Evolutionary conservation across 1,140 invertebrate genomes (phyloP), one percentile per base, ranked within the genome.

Genomic region (Meteorus sp.): DNA sequence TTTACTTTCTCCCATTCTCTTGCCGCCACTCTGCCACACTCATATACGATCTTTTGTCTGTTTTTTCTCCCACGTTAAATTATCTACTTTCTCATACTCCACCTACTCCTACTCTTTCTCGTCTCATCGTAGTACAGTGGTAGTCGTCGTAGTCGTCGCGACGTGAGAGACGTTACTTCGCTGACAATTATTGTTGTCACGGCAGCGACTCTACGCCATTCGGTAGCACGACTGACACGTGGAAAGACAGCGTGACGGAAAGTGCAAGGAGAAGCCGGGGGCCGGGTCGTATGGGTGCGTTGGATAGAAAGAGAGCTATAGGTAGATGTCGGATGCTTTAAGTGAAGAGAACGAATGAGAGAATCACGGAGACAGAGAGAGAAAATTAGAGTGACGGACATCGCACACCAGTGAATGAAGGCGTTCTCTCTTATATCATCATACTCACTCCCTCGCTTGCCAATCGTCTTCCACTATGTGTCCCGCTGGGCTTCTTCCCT

Each of bases 161-260:
- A 67, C 65, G 64, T 61, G 56, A 64, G 69, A 74, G 72, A 76
- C 70, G 69, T 70, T 74, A 67, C 70, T 72, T 74, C 65, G 65
- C 69, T 73, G 73, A 76, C 76, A 76, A 78, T 78, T 79, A 79
- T 78, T 76, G 74, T 77, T 75, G 75, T 73, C 72, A 73, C 70
- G 67, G 68, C 56, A 63, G 59, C 62, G 52, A 66, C 63, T 62
- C 67, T 65, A 64, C n/a, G n/a, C 66, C 72, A 68, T 68, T 72
- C 68, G 63, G 69, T 69, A 71, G 72, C 69, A 70, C 64, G 66
- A 72, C 65, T 69, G 72, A 70, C 67, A 71, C 63, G 69, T 70
- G 69, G 71, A 75, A 76, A 74, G 68, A 68, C 68, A 69, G 69
- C 67, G 65, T 69, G 70, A 75, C 70, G 65, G 64, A 65, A 64